phyloP scores from a whole-genome alignment of 2,888 invertebrate species.

The Dryadula phaetusa region DNA sequence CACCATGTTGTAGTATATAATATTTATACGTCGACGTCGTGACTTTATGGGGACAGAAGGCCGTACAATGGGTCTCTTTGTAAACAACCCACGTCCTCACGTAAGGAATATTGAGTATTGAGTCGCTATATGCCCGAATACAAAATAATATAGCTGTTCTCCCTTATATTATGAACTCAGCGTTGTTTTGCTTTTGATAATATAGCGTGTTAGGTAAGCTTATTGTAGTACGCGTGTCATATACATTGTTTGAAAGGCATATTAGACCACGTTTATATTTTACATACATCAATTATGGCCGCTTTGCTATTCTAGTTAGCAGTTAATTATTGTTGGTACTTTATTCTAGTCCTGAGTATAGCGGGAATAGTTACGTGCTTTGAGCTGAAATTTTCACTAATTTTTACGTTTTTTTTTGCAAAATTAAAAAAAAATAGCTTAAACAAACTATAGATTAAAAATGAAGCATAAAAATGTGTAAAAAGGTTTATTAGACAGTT shows the following conservation, averaged over 20 bases:
- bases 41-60: conserved; percentile 16
- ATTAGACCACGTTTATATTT: not conserved
- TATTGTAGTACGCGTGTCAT: not conserved
- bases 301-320: conserved; percentile 5
- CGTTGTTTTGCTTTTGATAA: conserved; percentile 18
- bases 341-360: not conserved
- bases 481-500: too few relatives aligned
- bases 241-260: not conserved
- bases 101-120: conserved; percentile 40
- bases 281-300: conserved; percentile 11
- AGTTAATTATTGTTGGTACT: conserved; percentile 7
- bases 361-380: not conserved
- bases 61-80: conserved; percentile 1
- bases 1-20: not conserved
- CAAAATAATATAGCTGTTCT: conserved; percentile 34
- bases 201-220: conserved; percentile 3
- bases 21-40: conserved; percentile 5
- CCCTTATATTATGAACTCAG: conserved; percentile 18
- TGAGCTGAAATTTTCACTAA: not conserved
- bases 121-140: conserved; percentile 32
- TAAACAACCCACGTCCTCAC: conserved; percentile 29
- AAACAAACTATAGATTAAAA: too few relatives aligned
- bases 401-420: not conserved
- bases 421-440: too few relatives aligned
- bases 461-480: too few relatives aligned